These are phyloP conservation scores for Aramus guarauna DNA, from an alignment of 2,113 vertebrate species.

Conservation along the genomic window DNA sequence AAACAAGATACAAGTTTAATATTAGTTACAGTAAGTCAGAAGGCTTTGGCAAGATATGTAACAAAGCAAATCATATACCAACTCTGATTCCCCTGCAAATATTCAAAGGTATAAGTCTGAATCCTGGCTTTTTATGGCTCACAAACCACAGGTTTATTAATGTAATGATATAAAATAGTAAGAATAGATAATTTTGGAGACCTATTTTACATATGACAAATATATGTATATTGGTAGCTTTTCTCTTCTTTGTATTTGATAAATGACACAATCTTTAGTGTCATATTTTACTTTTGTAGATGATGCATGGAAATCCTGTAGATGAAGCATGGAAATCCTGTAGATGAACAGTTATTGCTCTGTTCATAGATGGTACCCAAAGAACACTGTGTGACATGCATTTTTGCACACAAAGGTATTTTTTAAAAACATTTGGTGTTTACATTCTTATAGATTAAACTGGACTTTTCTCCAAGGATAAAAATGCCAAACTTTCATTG, in stretches of 20 bases:
- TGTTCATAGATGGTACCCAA: neutral
- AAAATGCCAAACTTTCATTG: neutral
- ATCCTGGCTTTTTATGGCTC: neutral
- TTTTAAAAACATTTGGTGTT: neutral
- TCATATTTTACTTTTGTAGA: neutral
- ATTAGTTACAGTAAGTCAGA: neutral
- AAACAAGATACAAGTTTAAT: neutral
- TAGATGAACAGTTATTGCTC: neutral
- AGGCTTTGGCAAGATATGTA: neutral
- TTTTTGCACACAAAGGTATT: neutral
- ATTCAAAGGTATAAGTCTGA: neutral
- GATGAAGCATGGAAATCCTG: neutral
- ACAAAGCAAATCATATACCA: neutral
- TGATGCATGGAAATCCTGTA: neutral
- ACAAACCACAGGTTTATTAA: neutral
- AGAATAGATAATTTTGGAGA: neutral
- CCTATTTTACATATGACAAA: neutral
- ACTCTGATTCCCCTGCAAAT: neutral
- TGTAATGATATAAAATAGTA: neutral
- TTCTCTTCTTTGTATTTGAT: neutral
- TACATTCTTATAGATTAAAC: neutral
- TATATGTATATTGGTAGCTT: neutral
- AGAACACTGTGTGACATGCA: neutral
- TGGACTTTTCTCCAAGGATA: neutral
- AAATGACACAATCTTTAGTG: neutral